Percentiles rank a stretch among this genome's conserved stretches.
Evolutionary conservation across 2,113 vertebrate genomes (phyloP).

Genomic region (Trogon surrucura): DNA sequence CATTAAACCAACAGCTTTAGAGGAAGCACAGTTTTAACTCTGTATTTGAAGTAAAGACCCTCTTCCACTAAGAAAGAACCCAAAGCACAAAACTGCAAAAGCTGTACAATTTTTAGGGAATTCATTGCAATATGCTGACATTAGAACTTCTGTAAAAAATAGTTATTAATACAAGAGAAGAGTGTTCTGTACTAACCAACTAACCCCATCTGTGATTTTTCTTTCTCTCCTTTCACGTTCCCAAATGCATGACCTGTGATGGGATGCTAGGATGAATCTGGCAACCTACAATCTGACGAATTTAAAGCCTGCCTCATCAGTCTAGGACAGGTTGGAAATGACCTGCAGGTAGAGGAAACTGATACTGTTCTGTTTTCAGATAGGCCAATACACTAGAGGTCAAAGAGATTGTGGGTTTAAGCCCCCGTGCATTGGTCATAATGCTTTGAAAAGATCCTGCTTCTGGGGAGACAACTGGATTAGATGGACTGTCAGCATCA

Average conservation of each 20-base stretch:
- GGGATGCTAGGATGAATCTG: slow-evolving; percentile 61
- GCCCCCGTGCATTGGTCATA: not conserved
- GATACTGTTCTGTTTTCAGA: not conserved
- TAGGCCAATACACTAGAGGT: not conserved
- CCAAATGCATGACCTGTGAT: slow-evolving; percentile 51
- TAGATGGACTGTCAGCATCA: not conserved
- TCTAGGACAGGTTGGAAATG: slow-evolving; percentile 74
- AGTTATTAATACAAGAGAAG: not conserved
- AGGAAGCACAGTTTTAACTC: not conserved
- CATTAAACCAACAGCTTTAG: not conserved
- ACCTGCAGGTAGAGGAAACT: slow-evolving; percentile 66
- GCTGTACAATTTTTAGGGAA: not conserved
- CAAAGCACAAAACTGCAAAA: not conserved
- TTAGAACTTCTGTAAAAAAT: not conserved
- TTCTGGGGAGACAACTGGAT: not conserved
- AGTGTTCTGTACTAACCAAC: slow-evolving; percentile 35
- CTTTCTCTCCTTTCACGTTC: slow-evolving; percentile 6
- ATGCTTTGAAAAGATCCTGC: not conserved
- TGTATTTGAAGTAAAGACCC: not conserved
- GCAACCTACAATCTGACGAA: slow-evolving; percentile 65
- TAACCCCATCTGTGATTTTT: slow-evolving; percentile 37
- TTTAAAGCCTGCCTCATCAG: slow-evolving; percentile 78
- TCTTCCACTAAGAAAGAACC: not conserved
- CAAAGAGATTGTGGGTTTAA: not conserved
- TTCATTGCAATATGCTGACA: not conserved